Base-by-base conservation (phyloP, 2,888 invertebrate species). In the Melanostoma scalare region DNA sequence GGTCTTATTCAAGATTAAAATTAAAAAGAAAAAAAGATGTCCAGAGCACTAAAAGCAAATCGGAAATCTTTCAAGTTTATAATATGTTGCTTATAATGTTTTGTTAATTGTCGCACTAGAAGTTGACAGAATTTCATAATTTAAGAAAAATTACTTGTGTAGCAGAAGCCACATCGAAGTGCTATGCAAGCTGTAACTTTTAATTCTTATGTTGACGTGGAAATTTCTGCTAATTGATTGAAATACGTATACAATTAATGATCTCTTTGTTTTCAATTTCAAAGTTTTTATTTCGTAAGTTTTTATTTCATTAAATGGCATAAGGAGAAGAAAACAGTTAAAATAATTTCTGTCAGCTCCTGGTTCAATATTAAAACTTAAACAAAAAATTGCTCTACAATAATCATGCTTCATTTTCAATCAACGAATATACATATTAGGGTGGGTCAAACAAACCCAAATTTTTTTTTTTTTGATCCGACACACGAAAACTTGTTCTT, bases 11-110 rank as follows among this genome's bases (percentile, higher is more conserved):
- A 50, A 58, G 73, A 63, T 61, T 53, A 48, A 46, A 38, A 42
- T 31, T 35, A 36, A 52, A 31, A 42, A 48, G 69, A 6, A 30
- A 31, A 40, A 75, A 67, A 20, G 20, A 20, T 20, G 68, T 79
- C 78, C 79, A 84, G 74, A 74, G 82, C 63, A 78, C 74, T 78
- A 55, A 58, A 53, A 20, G 20, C 20, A 20, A 20, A 20, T 20
- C 20, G 20, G 20, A 20, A 20, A 20, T 20, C 20, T 20, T 20
- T 20, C 20, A 20, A 20, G 20, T 20, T 20, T 20, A 20, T 20
- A 20, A 20, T 20, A 20, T 20, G 20, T 20, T 20, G 20, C 20
- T 20, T 20, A 20, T 20, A 20, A 20, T 20, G 20, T 20, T 20
- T 20, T 20, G 20, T 20, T 20, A 20, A 20, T 20, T 20, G 0